phyloP scores from a whole-genome alignment of 2,113 vertebrate species.

The Orcinus orca region DNA sequence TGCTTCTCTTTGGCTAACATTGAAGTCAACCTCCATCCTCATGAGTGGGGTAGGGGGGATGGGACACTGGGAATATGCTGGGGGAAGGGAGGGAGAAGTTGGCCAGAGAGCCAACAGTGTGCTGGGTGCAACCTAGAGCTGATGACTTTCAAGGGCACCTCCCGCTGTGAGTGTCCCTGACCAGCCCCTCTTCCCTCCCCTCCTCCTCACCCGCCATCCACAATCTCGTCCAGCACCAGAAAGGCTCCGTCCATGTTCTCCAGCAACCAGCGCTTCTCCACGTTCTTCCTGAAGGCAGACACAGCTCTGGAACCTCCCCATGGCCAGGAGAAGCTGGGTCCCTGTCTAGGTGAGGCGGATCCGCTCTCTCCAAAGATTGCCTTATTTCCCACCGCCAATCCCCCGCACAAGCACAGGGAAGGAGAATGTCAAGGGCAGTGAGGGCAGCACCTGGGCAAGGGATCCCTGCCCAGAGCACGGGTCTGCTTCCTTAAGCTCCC shows the following conservation, averaged over 20 bases:
- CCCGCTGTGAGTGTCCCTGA: background rate
- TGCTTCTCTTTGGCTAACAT: background rate
- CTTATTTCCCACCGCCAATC: background rate
- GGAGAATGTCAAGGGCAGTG: background rate
- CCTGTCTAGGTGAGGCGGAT: background rate
- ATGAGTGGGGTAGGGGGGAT: background rate
- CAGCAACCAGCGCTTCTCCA: constrained; percentile 91
- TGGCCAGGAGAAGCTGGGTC: background rate
- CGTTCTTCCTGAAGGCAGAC: constrained; percentile 87
- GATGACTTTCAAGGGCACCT: background rate
- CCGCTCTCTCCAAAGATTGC: background rate
- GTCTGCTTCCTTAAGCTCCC: background rate
- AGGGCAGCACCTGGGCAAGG: background rate
- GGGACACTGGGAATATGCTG: background rate
- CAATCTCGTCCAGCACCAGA: constrained; percentile 93
- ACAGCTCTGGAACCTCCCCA: background rate
- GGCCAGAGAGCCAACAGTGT: background rate
- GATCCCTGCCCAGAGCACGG: background rate
- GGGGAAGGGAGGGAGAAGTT: background rate
- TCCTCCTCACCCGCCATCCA: constrained; percentile 91
- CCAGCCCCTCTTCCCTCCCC: background rate
- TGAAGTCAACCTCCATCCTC: background rate
- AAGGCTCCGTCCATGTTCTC: constrained; percentile 96
- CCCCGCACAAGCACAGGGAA: background rate
- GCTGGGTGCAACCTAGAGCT: background rate